Conservation (phyloP, 2,113 vertebrate genomes). For the Petromus typicus region DNA sequence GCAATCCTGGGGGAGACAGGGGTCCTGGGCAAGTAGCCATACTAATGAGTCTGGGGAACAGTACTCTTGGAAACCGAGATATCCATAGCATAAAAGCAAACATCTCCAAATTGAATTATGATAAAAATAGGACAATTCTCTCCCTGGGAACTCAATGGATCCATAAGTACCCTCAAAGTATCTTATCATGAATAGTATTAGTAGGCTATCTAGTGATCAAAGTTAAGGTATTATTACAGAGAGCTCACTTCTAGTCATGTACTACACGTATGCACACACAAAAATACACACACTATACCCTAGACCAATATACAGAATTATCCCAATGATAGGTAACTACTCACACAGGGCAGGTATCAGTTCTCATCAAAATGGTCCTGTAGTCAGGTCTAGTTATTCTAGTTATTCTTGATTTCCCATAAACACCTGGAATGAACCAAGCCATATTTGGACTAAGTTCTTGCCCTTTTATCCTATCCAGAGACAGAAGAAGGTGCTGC, state of each 20-base stretch:
- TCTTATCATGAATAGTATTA: neutral
- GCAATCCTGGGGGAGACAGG: neutral
- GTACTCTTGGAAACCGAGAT: neutral
- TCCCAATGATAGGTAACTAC: neutral
- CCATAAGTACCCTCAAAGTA: neutral
- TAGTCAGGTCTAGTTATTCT: neutral
- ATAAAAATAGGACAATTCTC: neutral
- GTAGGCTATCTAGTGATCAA: neutral
- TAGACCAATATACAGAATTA: neutral
- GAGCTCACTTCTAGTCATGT: neutral
- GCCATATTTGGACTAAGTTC: neutral
- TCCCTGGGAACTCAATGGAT: neutral
- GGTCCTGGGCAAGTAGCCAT: neutral
- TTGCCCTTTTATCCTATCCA: neutral
- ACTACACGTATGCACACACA: neutral
- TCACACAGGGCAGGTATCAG: neutral
- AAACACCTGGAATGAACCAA: neutral
- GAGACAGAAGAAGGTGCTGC: neutral
- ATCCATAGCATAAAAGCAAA: neutral
- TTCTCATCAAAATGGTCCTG: neutral
- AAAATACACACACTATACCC: neutral
- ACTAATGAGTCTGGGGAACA: neutral
- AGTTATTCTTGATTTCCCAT: neutral
- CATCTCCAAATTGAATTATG: neutral
- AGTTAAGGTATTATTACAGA: neutral